Evolutionary conservation across 2,797 vertebrate species (phyloP).

Genomic region (Acanthis flammea): DNA sequence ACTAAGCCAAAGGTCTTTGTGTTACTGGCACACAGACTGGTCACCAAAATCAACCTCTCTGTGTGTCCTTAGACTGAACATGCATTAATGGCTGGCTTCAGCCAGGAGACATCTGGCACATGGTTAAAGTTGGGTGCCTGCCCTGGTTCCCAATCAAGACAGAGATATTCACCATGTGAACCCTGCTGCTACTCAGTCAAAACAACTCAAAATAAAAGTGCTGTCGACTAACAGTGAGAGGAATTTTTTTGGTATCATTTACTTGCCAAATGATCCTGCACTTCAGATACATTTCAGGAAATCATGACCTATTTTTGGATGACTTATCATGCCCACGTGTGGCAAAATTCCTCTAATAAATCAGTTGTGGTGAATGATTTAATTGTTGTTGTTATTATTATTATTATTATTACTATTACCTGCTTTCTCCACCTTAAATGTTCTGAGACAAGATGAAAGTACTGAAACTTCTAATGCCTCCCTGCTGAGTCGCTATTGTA

Average conservation of each 20-base stretch:
- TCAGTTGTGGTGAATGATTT: background rate
- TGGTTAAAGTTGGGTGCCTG: background rate
- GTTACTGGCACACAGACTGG: background rate
- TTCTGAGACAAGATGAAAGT: conserved; percentile 74
- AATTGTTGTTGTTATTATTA: background rate
- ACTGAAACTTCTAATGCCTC: conserved; percentile 71
- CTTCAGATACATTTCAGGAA: conserved; percentile 30
- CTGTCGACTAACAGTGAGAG: background rate
- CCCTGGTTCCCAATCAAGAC: background rate
- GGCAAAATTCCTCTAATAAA: conserved; percentile 22
- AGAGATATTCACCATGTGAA: conserved; percentile 21
- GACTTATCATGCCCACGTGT: background rate
- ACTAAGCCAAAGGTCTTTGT: rapidly evolving
- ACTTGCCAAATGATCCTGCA: conserved; percentile 9
- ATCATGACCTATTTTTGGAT: conserved; percentile 8
- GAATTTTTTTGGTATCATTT: conserved; percentile 3
- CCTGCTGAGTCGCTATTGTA: conserved; percentile 55
- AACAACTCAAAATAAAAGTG: conserved; percentile 11
- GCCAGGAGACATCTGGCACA: background rate
- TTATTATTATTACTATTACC: background rate
- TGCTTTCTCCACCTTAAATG: conserved; percentile 47
- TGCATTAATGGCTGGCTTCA: background rate
- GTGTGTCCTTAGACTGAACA: background rate
- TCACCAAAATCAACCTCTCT: background rate
- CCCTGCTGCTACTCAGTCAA: background rate